Evolutionary conservation across 2,797 vertebrate genomes (phyloP).

Genomic region (Carcharodon carcharias): DNA sequence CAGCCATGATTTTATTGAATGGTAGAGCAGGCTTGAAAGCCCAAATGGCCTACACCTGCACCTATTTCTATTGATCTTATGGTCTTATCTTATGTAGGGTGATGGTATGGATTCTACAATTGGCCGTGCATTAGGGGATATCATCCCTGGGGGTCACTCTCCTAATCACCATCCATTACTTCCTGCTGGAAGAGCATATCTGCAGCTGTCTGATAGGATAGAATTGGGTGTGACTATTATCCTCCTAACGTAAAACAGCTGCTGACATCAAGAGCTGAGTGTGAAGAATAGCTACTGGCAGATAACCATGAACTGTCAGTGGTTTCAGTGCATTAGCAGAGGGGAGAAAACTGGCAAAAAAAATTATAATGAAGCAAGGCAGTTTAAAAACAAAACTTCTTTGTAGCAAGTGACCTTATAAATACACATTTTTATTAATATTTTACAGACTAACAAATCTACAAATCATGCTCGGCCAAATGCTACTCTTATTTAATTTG

Average conservation of each 20-base stretch:
- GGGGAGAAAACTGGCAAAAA: not conserved
- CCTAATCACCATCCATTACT: not conserved
- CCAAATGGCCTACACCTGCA: not conserved
- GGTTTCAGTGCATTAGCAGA: not conserved
- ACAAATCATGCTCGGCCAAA: not conserved
- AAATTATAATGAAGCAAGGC: not conserved
- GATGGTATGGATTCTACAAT: not conserved
- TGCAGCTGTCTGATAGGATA: not conserved
- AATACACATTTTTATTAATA: constrained; percentile 6
- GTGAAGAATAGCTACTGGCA: not conserved
- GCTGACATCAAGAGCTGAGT: not conserved
- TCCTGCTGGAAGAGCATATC: not conserved
- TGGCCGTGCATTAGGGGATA: not conserved
- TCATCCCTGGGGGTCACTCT: not conserved
- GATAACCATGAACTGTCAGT: not conserved
- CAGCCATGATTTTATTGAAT: not conserved
- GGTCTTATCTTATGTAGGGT: not conserved
- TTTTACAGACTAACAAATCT: constrained; percentile 14
- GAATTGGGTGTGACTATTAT: no score
- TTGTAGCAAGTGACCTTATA: not conserved
- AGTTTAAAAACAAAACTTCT: not conserved
- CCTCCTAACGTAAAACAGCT: not conserved
- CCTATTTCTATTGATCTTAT: not conserved
- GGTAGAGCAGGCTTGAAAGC: not conserved
- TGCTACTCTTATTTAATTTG: not conserved